phyloP scores from a whole-genome alignment of 2,113 vertebrate species.

The Petrocephalus zakoni region DNA sequence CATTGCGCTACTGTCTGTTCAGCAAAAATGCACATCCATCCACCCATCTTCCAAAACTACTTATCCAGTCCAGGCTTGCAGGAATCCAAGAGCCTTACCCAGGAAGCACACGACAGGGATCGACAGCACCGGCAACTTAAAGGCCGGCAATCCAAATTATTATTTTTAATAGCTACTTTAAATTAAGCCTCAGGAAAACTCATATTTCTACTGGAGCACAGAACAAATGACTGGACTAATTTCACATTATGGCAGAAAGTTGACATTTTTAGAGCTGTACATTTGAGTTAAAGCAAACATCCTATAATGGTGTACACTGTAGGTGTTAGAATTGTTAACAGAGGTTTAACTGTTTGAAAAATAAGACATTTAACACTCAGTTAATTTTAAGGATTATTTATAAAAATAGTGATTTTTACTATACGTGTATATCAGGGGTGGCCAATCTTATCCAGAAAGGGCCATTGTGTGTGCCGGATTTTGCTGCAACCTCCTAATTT shows the following conservation, averaged over 20 bases:
- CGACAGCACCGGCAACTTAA: neutral
- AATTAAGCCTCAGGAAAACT: neutral
- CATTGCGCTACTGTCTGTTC: neutral
- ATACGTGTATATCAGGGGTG: neutral
- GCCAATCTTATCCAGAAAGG: no score
- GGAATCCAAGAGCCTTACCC: neutral
- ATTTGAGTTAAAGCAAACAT: neutral
- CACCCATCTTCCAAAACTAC: neutral
- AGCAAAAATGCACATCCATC: neutral
- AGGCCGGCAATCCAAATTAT: neutral
- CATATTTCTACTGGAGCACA: neutral
- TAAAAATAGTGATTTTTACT: neutral
- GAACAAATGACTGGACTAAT: neutral
- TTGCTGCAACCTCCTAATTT: no score
- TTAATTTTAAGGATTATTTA: neutral
- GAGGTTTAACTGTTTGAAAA: neutral
- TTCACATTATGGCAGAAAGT: neutral
- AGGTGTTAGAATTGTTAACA: neutral
- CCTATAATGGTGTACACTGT: neutral
- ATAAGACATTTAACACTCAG: neutral
- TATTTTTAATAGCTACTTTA: neutral
- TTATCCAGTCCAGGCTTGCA: neutral
- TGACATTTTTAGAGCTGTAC: neutral
- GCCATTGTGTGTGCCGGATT: no score
- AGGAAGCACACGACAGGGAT: neutral